Percentiles rank a stretch among this genome's conserved stretches.
These are phyloP conservation scores for Saturnia japonica DNA, from an alignment of 2,888 invertebrate genomes.

Conservation along the genomic window DNA sequence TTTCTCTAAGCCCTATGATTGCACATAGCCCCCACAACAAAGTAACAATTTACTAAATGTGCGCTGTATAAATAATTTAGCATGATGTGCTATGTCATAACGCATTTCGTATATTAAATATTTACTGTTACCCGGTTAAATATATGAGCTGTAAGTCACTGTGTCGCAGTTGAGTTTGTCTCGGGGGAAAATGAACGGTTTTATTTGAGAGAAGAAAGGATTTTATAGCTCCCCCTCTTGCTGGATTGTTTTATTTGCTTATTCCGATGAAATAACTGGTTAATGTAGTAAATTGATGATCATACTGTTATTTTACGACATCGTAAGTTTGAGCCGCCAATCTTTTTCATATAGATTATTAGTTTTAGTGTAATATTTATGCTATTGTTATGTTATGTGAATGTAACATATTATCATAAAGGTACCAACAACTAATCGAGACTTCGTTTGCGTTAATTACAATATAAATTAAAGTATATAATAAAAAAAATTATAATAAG, in stretches of 20 bases:
- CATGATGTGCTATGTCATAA: neutral
- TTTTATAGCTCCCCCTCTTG: constrained; percentile 16
- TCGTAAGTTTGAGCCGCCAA: constrained; percentile 2
- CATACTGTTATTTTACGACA: constrained; percentile 3
- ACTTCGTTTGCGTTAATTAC: neutral
- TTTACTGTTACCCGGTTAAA: neutral
- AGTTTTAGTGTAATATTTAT: neutral
- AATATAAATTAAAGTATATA: too few species aligned
- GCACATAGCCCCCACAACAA: neutral
- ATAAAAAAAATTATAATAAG: too few species aligned
- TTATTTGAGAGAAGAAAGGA: constrained; percentile 18
- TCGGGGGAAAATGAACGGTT: constrained; percentile 10
- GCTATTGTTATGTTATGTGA: neutral
- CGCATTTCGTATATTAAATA: neutral
- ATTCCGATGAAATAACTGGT: constrained; percentile 20
- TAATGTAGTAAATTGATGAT: constrained; percentile 20
- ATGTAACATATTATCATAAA: neutral
- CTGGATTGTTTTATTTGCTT: constrained; percentile 21
- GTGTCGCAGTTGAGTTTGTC: constrained; percentile 15
- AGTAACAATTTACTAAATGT: constrained; percentile 2
- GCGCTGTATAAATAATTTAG: constrained; percentile 2
- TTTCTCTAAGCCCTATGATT: neutral
- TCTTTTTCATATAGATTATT: constrained; percentile 4
- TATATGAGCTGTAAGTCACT: constrained; percentile 2
- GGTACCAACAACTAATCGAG: too few species aligned